A percentile compares a stretch with the other conserved stretches of the same genome.
phyloP scores from a whole-genome alignment of 2,888 invertebrate species.

The Scaptomyza cyrtandrae region DNA sequence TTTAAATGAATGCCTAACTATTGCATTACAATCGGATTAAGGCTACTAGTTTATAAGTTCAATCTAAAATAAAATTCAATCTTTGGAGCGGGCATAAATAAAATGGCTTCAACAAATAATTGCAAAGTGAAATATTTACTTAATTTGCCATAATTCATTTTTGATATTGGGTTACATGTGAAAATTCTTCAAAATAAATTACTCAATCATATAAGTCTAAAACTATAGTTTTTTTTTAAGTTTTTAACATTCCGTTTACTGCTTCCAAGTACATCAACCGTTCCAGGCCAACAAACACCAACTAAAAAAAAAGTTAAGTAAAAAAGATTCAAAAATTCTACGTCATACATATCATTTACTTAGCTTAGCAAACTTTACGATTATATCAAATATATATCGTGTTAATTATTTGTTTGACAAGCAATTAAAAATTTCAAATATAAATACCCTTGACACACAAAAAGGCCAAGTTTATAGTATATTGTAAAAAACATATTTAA shows the following conservation, averaged over 20 bases:
- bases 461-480: conserved; percentile 24
- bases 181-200: no score
- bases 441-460: conserved; percentile 26
- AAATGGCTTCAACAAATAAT: neutral
- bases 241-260: neutral
- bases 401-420: conserved; percentile 41
- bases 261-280: conserved; percentile 8
- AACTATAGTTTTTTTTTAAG: neutral
- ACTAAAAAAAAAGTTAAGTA: neutral
- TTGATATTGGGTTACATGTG: no score
- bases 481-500: conserved; percentile 40
- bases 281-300: conserved; percentile 11
- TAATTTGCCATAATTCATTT: no score
- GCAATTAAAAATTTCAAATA: conserved; percentile 28
- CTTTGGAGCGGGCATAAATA: conserved; percentile 16
- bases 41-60: conserved; percentile 13
- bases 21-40: conserved; percentile 15
- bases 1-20: conserved; percentile 30
- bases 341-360: conserved; percentile 56
- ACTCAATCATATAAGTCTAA: no score
- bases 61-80: conserved; percentile 1
- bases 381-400: conserved; percentile 39
- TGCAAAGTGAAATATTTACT: no score
- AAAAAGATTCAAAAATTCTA: conserved; percentile 6
- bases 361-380: conserved; percentile 27